phyloP scores from a whole-genome alignment of 92 coral and sea anemone genomes.

The Diadumene lineata region DNA sequence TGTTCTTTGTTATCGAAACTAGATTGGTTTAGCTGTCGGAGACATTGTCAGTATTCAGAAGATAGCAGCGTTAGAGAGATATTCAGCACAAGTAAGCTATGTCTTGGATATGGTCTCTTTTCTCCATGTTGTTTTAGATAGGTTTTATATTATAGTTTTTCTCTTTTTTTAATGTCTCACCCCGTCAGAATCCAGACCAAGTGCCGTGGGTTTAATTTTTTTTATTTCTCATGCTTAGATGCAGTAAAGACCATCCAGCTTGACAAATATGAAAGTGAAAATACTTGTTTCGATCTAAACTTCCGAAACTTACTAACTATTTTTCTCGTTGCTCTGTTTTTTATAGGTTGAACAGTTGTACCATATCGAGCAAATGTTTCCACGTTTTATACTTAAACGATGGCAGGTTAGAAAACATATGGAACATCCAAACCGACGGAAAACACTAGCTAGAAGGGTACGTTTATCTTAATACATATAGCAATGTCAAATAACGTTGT shows the following conservation, averaged over 20 bases:
- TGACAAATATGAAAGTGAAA: background rate
- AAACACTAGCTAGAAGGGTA: slow-evolving; percentile 38
- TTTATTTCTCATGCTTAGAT: no score
- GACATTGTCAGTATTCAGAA: slow-evolving; percentile 50
- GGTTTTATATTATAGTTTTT: no score
- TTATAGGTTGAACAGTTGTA: slow-evolving; percentile 48
- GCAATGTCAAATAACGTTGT: no score
- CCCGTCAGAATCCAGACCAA: no score
- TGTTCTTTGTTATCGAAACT: background rate
- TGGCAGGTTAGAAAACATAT: slow-evolving; percentile 43
- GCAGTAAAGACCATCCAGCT: background rate
- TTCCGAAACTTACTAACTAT: background rate
- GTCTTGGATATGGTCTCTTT: no score
- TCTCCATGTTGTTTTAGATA: no score
- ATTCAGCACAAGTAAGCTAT: slow-evolving; percentile 46
- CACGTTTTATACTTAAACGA: slow-evolving; percentile 42
- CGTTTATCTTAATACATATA: background rate
- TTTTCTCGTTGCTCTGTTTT: background rate
- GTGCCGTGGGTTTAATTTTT: no score
- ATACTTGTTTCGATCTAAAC: background rate
- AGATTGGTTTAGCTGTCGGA: slow-evolving; percentile 57
- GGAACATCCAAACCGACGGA: slow-evolving; percentile 37
- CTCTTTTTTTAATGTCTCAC: no score
- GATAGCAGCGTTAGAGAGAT: slow-evolving; percentile 39
- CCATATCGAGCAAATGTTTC: slow-evolving; percentile 39